Percentiles rank a stretch among this genome's conserved stretches.
phyloP scores from a whole-genome alignment of 1,140 invertebrate genomes.

The Druon quercuslanigerum region DNA sequence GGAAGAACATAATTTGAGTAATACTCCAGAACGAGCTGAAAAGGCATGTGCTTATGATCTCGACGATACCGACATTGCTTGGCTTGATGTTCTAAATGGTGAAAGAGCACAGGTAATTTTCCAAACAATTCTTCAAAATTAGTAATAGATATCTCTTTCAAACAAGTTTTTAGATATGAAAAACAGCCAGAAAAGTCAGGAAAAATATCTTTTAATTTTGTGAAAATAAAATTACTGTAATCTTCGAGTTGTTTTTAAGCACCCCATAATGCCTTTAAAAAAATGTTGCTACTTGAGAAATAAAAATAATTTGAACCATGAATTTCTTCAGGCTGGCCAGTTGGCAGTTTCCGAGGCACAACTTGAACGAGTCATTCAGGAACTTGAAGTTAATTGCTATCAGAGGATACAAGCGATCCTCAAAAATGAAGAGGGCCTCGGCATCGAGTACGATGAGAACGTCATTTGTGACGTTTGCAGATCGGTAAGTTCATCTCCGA shows the following conservation, averaged over 20 bases:
- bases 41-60: slow-evolving; percentile 96
- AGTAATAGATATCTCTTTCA: background rate
- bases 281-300: too few species aligned
- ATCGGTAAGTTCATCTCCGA: slow-evolving; percentile 78
- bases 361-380: slow-evolving; percentile 94
- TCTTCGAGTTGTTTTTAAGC: too few species aligned
- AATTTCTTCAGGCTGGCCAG: slow-evolving; percentile 79
- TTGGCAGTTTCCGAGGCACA: slow-evolving; percentile 87
- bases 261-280: too few species aligned
- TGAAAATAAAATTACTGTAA: too few species aligned
- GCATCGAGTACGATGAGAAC: slow-evolving; percentile 98
- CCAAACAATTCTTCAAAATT: too few species aligned
- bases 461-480: slow-evolving; percentile 98
- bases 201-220: too few species aligned
- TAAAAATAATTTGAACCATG: slow-evolving; percentile 20
- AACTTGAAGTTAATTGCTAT: slow-evolving; percentile 94
- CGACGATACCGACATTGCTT: slow-evolving; percentile 94
- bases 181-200: too few species aligned
- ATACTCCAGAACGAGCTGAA: slow-evolving; percentile 89
- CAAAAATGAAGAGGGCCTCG: slow-evolving; percentile 94
- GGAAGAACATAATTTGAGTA: slow-evolving; percentile 90
- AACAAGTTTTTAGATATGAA: background rate
- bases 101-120: slow-evolving; percentile 81
- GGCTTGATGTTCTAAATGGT: slow-evolving; percentile 91
- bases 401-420: slow-evolving; percentile 95